Conservation (phyloP, 30 jellyfish, hydroid and myxozoan species). For the Sanderia malayensis region DNA sequence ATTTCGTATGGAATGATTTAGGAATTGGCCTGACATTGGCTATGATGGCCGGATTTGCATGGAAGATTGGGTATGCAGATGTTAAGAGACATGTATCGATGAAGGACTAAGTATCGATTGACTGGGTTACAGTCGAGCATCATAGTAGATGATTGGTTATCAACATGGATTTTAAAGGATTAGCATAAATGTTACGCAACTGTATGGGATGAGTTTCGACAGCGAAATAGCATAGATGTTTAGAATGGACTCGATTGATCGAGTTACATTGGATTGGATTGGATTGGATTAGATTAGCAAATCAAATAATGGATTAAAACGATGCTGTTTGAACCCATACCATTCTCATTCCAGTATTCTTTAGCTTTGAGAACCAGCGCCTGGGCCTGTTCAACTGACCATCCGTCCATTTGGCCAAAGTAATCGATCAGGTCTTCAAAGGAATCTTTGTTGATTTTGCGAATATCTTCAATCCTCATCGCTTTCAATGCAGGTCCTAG, state of each 20-base stretch:
- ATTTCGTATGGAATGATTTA: not conserved
- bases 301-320: not conserved
- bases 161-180: not conserved
- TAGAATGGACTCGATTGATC: too few species aligned
- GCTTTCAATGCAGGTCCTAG: conserved; percentile 66
- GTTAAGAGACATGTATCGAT: not conserved
- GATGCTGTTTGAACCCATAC: conserved; percentile 11
- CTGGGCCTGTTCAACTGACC: conserved; percentile 68
- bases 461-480: conserved; percentile 56
- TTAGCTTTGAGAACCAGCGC: conserved; percentile 73
- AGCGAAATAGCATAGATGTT: too few species aligned
- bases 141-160: not conserved
- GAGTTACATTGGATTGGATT: too few species aligned
- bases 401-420: conserved; percentile 67
- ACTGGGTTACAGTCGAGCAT: not conserved
- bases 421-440: conserved; percentile 66
- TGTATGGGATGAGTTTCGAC: too few species aligned
- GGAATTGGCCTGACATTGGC: too few species aligned
- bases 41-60: too few species aligned
- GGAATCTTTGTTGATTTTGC: conserved; percentile 64
- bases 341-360: conserved; percentile 69
- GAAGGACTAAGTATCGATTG: not conserved
- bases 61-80: too few species aligned
- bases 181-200: too few species aligned
- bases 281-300: too few species aligned